A percentile compares a stretch with the other conserved stretches of the same genome.
phyloP scores from a whole-genome alignment of 2,797 vertebrate genomes.

The Lepilemur septentrionalis region DNA sequence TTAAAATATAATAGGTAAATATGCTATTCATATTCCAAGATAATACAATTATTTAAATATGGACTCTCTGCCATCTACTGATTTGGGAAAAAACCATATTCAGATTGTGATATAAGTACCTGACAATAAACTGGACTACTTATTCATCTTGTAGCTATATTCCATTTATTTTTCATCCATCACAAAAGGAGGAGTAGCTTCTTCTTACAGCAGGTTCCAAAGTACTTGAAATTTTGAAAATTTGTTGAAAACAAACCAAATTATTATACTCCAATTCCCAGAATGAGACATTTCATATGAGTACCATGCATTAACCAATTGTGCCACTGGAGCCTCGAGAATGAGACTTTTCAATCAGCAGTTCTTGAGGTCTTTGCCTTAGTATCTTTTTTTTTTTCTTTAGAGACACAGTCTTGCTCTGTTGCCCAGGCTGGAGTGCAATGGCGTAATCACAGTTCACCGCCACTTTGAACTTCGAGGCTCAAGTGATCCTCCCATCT shows the following conservation, averaged over 20 bases:
- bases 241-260: conserved; percentile 25
- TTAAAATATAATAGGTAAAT: background rate
- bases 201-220: background rate
- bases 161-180: background rate
- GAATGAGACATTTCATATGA: conserved; percentile 9
- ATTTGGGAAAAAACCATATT: background rate
- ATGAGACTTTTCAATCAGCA: conserved; percentile 29
- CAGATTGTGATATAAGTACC: background rate
- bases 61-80: background rate
- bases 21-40: background rate
- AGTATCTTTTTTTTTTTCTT: background rate
- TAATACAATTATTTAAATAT: conserved; percentile 49
- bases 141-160: conserved; percentile 41
- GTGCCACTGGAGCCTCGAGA: background rate
- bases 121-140: conserved; percentile 38
- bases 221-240: background rate
- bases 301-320: too few relatives aligned
- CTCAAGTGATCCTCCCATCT: background rate
- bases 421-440: background rate
- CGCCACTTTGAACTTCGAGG: background rate
- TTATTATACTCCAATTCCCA: background rate
- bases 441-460: background rate
- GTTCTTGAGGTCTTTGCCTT: conserved; percentile 2
- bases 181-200: background rate
- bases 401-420: background rate